Evolutionary conservation across 2,113 vertebrate genomes (phyloP).

Genomic region (Leptobrachium ailaonicum): DNA sequence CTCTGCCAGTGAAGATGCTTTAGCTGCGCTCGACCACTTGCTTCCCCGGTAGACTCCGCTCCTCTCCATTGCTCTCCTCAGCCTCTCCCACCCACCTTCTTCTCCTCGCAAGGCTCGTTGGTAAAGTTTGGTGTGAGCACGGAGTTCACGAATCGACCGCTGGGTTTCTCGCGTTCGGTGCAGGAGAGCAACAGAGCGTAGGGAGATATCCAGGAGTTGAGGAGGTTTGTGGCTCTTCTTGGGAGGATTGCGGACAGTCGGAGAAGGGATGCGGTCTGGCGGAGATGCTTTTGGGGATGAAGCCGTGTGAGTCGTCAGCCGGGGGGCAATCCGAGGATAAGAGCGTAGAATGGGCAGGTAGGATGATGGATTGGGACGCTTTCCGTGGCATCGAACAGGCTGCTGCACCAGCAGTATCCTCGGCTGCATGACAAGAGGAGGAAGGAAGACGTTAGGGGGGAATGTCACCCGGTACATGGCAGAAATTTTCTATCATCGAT

Average conservation of each 20-base stretch:
- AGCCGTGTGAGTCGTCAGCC: neutral
- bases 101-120: conserved; percentile 8
- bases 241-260: neutral
- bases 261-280: neutral
- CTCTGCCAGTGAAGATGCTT: neutral
- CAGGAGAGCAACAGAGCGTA: conserved; percentile 26
- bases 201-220: conserved; percentile 17
- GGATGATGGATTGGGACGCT: neutral
- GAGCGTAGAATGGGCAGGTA: conserved; percentile 36
- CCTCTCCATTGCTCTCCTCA: conserved; percentile 14
- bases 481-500: neutral
- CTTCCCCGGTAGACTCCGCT: conserved; percentile 11
- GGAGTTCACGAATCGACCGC: conserved; percentile 2
- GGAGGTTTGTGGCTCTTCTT: neutral
- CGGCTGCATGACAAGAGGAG: conserved; percentile 5
- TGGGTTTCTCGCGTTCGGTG: conserved; percentile 25
- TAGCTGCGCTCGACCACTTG: neutral
- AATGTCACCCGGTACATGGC: neutral
- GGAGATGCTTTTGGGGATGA: neutral
- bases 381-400: neutral
- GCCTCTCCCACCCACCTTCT: conserved; percentile 38
- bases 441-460: neutral
- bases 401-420: neutral
- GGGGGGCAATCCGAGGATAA: conserved; percentile 31
- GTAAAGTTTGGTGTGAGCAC: conserved; percentile 2